phyloP scores from a whole-genome alignment of 2,888 invertebrate species.

The Scaeva pyrastri region DNA sequence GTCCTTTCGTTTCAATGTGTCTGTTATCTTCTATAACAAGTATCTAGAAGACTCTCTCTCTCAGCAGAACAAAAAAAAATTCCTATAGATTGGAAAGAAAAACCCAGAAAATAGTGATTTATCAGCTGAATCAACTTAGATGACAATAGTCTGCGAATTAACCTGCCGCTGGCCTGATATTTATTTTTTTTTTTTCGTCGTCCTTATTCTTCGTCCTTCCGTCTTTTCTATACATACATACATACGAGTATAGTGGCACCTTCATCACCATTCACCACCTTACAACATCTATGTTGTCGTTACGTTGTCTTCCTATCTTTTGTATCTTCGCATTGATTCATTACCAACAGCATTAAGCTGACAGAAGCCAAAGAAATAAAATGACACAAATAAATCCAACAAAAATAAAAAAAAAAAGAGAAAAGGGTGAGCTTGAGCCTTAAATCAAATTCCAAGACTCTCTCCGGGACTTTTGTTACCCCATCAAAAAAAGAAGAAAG shows the following conservation, averaged over 20 bases:
- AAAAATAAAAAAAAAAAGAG: background rate
- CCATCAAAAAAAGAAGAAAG: background rate
- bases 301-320: conserved; percentile 50
- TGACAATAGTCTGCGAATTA: conserved; percentile 74
- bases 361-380: conserved; percentile 71
- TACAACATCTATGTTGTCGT: conserved; percentile 18
- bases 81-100: background rate
- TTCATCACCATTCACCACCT: conserved; percentile 35
- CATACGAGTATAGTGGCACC: conserved; percentile 26
- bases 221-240: too few species aligned
- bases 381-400: conserved; percentile 43
- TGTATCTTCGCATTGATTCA: conserved; percentile 63
- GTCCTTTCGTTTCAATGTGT: background rate
- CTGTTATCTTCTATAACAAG: too few species aligned
- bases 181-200: conserved; percentile 46
- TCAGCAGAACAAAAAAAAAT: background rate
- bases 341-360: conserved; percentile 71
- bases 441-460: conserved; percentile 10
- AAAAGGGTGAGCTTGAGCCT: conserved; percentile 4
- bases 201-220: background rate
- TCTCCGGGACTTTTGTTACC: conserved; percentile 5
- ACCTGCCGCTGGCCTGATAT: conserved; percentile 66
- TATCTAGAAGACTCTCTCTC: background rate
- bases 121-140: conserved; percentile 73
- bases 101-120: conserved; percentile 64